Evolutionary conservation across 2,113 vertebrate genomes (phyloP).

Genomic region (Cyrtonyx montezumae): DNA sequence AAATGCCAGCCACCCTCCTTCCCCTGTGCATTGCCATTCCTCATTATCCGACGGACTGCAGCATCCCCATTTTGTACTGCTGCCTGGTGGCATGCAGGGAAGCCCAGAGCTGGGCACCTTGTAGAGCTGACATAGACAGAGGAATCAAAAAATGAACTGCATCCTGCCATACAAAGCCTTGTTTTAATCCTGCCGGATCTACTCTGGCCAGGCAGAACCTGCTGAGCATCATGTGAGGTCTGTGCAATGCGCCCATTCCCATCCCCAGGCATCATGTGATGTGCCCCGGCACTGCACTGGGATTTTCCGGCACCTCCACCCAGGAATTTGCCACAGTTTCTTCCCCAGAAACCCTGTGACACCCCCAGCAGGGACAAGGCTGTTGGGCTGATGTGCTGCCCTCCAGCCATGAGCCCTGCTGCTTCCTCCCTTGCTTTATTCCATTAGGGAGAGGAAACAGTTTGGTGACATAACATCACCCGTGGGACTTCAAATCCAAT

Average conservation of each 20-base stretch:
- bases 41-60: background rate
- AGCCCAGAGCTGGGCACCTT: background rate
- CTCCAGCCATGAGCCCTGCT: background rate
- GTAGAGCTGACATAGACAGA: background rate
- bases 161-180: background rate
- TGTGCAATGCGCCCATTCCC: background rate
- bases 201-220: slow-evolving; percentile 9
- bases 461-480: slow-evolving; percentile 27
- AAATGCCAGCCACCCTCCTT: background rate
- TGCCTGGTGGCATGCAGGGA: fast-evolving
- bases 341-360: background rate
- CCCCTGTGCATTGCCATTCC: background rate
- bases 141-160: background rate
- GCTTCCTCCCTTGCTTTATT: background rate
- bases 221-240: slow-evolving; percentile 65
- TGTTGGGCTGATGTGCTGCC: background rate
- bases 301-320: slow-evolving; percentile 29
- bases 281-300: background rate
- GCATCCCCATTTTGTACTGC: fast-evolving
- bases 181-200: background rate
- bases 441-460: slow-evolving; percentile 28
- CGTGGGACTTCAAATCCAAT: slow-evolving; percentile 40
- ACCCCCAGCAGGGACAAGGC: background rate
- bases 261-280: slow-evolving; percentile 46
- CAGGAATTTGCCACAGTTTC: background rate